phyloP scores from a whole-genome alignment of 1,140 invertebrate species.

The Pseudomyrmex pallidus region DNA sequence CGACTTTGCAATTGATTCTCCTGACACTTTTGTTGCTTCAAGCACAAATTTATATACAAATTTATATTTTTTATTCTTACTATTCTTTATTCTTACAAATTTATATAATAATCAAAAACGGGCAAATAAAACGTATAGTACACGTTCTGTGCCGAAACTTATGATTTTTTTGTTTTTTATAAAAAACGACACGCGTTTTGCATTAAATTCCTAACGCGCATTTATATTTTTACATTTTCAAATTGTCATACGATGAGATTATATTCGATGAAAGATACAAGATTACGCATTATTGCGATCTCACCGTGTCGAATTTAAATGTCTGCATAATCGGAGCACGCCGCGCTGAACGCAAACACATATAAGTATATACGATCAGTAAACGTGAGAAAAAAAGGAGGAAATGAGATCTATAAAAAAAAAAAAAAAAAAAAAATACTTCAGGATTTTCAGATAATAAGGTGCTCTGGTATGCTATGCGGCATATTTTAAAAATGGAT shows the following conservation, averaged over 20 bases:
- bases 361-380: not conserved
- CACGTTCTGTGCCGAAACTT: not conserved
- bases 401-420: slow-evolving; percentile 33
- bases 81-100: no score
- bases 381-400: not conserved
- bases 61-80: no score
- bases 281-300: slow-evolving; percentile 22
- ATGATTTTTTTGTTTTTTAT: not conserved
- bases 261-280: slow-evolving; percentile 27
- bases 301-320: slow-evolving; percentile 38
- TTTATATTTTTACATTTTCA: slow-evolving; percentile 15
- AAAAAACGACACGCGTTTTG: not conserved
- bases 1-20: not conserved
- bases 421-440: not conserved
- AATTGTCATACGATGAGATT: not conserved
- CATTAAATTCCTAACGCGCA: not conserved
- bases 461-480: slow-evolving; percentile 61
- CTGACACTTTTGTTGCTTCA: slow-evolving; percentile 13
- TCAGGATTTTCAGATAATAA: slow-evolving; percentile 70
- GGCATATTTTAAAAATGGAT: slow-evolving; percentile 64
- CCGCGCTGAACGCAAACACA: slow-evolving; percentile 1
- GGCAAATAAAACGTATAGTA: not conserved
- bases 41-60: not conserved
- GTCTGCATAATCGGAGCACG: slow-evolving; percentile 13
- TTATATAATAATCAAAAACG: not conserved